Evolutionary conservation across 2,113 vertebrate genomes (phyloP), one percentile per base, ranked within the genome.

Genomic region (Sander lucioperca): DNA sequence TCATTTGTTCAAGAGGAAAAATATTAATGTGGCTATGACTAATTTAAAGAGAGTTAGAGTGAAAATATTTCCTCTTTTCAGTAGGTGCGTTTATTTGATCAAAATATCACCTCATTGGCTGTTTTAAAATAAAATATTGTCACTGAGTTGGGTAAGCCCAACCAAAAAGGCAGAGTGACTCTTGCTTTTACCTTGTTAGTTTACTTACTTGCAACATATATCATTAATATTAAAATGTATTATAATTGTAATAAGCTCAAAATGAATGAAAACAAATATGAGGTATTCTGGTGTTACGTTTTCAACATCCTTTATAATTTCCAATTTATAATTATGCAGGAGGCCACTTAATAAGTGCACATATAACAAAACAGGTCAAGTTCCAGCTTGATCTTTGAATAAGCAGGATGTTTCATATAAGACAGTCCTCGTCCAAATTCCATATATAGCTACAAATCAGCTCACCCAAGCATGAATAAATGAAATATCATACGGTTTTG

Each of bases 341-440:
- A 78, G 73, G 82, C 73, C 57, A 75, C 88, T 90, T 82, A 83
- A 81, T 88, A 88, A 93, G 88, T 92, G 86, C 88, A 81, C 61
- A 76, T 75, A 77, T 67, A 84, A 88, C 45, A 90, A 83, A 80
- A 93, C 51, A 89, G 83, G 87, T 95, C 95, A 95, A 96, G 95
- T 90, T 95, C 95, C 95, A 95, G 95, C 95, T 96, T 96, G 95
- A 96, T 94, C 85, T 90, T 86, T 79, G 82, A 63, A 70, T 45
- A 74, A 72, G 47, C 50, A 77, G 78, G 67, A 62, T 64, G 53
- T 48, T 79, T 69, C 69, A 71, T 72, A 25, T 18, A 27, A 64
- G 47, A 57, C 53, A 67, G 71, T 71, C 13, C 5, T 39, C 39
- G 54, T 88, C 84, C 67, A 76, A 68, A 64, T 86, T 56, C 23